Evolutionary conservation across 2,113 vertebrate genomes (phyloP), one percentile per base, ranked within the genome.

Genomic region (Silurus meridionalis): DNA sequence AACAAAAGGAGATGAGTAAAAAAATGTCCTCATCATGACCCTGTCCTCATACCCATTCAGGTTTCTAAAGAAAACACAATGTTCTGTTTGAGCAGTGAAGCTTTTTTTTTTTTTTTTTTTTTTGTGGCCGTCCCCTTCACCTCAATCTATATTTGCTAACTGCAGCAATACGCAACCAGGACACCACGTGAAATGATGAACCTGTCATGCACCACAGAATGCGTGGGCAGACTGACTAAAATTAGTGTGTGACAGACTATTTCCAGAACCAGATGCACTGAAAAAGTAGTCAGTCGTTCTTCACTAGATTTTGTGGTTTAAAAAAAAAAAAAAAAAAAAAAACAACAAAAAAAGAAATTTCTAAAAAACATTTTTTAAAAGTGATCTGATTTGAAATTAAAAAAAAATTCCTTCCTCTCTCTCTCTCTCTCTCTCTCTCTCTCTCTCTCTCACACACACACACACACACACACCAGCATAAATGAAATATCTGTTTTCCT

Each of bases 151-250:
- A 91, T 93, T 89, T 92, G 89, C 88, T 80, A 90, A 93, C 90
- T 91, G 90, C 92, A 93, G 91, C 55, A 78, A 83, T 81, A 84
- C 63, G 80, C 84, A 69, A 86, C 85, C 82, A 87, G 85, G 71
- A 86, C 89, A 92, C 93, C 92, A 91, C 90, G 91, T 92, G 91
- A 92, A 92, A 91, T 90, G 91, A 94, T 91, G 81, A 92, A 91
- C 83, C 84, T 86, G 89, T 92, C 92, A 92, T 87, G 91, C 89
- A 91, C 85, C 82, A 64, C 89, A 91, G 84, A 93, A 91, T 89
- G 84, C 86, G 92, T 92, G 90, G 92, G 83, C 80, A 86, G 84
- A 87, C 25, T 9, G 75, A 64, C 91, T 93, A 91, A 92, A 94
- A 92, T 90, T 93, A 93, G 92, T 84, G 89, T 78, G 80, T 86